These are phyloP conservation scores for Netelia melanura DNA, from an alignment of 2,888 invertebrate species.

Conservation along the genomic window DNA sequence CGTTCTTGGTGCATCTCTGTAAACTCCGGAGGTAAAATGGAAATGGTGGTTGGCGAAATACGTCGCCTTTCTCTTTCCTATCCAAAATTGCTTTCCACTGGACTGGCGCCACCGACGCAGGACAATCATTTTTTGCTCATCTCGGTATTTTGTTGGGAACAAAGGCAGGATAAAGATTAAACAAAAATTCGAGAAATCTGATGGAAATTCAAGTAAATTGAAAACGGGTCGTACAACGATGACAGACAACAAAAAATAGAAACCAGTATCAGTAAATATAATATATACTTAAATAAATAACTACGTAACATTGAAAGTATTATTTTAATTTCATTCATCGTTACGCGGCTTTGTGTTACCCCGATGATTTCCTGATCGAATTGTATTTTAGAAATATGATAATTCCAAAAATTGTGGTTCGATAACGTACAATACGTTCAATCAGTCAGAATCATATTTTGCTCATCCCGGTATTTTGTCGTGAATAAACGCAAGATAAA, in stretches of 20 bases:
- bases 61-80: background rate
- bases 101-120: background rate
- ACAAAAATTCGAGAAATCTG: background rate
- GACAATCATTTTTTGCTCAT: background rate
- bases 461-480: background rate
- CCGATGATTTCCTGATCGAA: background rate
- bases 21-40: conserved; percentile 13
- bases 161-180: background rate
- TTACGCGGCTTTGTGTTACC: no score
- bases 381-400: background rate
- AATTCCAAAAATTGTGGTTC: no score
- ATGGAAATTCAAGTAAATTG: background rate
- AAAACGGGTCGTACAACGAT: no score
- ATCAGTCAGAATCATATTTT: background rate
- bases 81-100: background rate
- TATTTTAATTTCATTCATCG: no score
- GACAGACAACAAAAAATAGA: no score
- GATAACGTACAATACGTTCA: no score
- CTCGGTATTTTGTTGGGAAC: background rate
- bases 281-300: no score
- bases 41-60: background rate
- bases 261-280: no score
- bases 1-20: conserved; percentile 1
- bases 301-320: no score
- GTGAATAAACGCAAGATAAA: background rate